Evolutionary conservation across 2,797 vertebrate genomes (phyloP).

Genomic region (Phoeniculus purpureus): DNA sequence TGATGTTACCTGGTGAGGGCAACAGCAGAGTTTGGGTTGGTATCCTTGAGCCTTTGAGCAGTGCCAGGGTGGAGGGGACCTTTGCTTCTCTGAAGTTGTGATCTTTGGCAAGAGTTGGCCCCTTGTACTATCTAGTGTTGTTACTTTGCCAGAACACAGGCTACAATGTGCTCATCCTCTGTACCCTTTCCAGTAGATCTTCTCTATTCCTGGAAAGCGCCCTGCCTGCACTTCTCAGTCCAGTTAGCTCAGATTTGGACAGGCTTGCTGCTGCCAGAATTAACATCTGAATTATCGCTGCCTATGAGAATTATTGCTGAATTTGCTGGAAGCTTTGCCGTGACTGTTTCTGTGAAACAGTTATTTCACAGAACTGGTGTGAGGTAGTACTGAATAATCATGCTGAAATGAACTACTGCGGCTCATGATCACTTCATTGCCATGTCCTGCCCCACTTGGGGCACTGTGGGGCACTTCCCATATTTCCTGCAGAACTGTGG

Average conservation of each 20-base stretch:
- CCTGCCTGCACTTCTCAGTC: not conserved
- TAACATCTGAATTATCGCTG: not conserved
- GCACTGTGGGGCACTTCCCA: rapidly evolving
- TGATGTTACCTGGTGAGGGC: not conserved
- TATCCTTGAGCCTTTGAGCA: not conserved
- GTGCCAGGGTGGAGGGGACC: not conserved
- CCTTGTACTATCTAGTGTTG: not conserved
- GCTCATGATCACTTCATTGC: too few relatives aligned
- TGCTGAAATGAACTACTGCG: not conserved
- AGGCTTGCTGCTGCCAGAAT: not conserved
- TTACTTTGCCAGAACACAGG: not conserved
- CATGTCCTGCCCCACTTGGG: not conserved
- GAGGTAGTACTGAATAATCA: too few relatives aligned
- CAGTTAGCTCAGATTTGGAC: rapidly evolving
- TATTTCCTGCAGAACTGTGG: not conserved
- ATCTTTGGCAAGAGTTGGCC: not conserved
- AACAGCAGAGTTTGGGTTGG: not conserved
- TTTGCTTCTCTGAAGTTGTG: not conserved
- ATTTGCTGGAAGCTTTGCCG: not conserved
- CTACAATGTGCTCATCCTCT: not conserved
- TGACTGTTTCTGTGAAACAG: not conserved
- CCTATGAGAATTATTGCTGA: not conserved
- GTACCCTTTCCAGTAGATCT: not conserved
- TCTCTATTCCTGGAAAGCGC: not conserved
- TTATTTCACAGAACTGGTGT: too few relatives aligned